phyloP scores from a whole-genome alignment of 1,140 invertebrate species.

The Hylaeus anthracinus region DNA sequence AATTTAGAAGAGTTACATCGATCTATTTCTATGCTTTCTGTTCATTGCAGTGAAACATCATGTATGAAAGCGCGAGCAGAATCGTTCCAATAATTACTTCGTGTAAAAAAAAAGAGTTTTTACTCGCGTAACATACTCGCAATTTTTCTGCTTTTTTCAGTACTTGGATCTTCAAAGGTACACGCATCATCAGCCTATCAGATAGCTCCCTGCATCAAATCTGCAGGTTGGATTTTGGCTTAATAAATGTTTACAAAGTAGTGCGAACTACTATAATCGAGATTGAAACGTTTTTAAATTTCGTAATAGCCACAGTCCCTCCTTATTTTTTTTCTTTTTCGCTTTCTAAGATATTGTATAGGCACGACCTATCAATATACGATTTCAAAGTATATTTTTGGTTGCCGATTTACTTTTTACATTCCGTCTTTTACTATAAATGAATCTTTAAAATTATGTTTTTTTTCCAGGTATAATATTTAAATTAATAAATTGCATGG shows the following conservation, averaged over 20 bases:
- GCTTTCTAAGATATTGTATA: conserved; percentile 15
- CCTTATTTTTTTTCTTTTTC: conserved; percentile 7
- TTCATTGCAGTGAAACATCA: conserved; percentile 30
- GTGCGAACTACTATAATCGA: conserved; percentile 38
- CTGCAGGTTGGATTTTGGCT: conserved; percentile 26
- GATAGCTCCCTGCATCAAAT: conserved; percentile 20
- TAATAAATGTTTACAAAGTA: conserved; percentile 41
- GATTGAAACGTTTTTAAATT: conserved; percentile 35
- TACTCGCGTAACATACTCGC: conserved; percentile 13
- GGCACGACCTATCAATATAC: conserved; percentile 23
- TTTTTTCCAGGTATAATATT: background rate
- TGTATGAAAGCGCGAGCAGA: conserved; percentile 44
- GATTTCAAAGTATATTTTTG: background rate
- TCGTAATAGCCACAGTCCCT: conserved; percentile 30
- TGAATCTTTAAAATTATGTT: conserved; percentile 2
- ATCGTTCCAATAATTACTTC: conserved; percentile 39
- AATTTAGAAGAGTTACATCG: conserved; percentile 33
- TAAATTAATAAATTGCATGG: conserved; percentile 24
- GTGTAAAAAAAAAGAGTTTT: conserved; percentile 51
- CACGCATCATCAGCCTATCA: conserved; percentile 1
- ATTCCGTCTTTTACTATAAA: conserved; percentile 19
- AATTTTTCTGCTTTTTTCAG: conserved; percentile 14
- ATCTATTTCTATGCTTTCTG: conserved; percentile 26
- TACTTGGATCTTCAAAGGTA: conserved; percentile 22
- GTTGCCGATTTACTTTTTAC: conserved; percentile 14